phyloP scores from a whole-genome alignment of 2,888 invertebrate genomes.

The Microctonus hyperodae region DNA sequence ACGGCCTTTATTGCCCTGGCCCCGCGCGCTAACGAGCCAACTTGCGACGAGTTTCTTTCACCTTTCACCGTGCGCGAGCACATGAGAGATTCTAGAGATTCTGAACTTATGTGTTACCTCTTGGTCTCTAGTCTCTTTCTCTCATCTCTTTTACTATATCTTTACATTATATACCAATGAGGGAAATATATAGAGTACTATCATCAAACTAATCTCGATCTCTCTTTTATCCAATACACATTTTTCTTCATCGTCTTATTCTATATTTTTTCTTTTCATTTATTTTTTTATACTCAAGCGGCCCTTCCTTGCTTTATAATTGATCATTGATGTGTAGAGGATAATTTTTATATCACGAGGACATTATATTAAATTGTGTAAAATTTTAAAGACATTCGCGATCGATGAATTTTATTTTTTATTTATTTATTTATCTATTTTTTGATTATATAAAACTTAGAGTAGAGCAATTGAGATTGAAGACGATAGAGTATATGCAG shows the following conservation, averaged over 20 bases:
- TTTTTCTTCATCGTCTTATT: not conserved
- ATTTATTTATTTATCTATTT: not conserved
- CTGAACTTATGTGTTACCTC: slow-evolving; percentile 29
- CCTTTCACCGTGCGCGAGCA: slow-evolving; percentile 35
- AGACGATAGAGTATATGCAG: not conserved
- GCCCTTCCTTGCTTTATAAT: not conserved
- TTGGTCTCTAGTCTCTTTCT: slow-evolving; percentile 7
- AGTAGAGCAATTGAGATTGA: slow-evolving; percentile 2
- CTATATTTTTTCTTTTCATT: not conserved
- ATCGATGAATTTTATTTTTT: not conserved
- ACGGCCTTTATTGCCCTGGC: slow-evolving; percentile 41
- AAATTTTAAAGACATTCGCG: not conserved
- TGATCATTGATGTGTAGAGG: slow-evolving; percentile 19
- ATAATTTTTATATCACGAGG: slow-evolving; percentile 22
- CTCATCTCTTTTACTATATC: not conserved
- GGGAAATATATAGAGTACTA: slow-evolving; percentile 22
- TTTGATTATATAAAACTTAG: not conserved
- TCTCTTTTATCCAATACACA: slow-evolving; percentile 7
- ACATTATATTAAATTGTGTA: slow-evolving; percentile 13
- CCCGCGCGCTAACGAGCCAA: slow-evolving; percentile 46
- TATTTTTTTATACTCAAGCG: not conserved
- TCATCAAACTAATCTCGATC: slow-evolving; percentile 24
- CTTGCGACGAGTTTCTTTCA: slow-evolving; percentile 39
- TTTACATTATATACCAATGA: not conserved
- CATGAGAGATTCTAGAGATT: slow-evolving; percentile 32